A percentile compares a stretch with the other conserved stretches of the same genome.
Evolutionary conservation across 2,113 vertebrate species (phyloP).

Genomic region (Varanus salvator): DNA sequence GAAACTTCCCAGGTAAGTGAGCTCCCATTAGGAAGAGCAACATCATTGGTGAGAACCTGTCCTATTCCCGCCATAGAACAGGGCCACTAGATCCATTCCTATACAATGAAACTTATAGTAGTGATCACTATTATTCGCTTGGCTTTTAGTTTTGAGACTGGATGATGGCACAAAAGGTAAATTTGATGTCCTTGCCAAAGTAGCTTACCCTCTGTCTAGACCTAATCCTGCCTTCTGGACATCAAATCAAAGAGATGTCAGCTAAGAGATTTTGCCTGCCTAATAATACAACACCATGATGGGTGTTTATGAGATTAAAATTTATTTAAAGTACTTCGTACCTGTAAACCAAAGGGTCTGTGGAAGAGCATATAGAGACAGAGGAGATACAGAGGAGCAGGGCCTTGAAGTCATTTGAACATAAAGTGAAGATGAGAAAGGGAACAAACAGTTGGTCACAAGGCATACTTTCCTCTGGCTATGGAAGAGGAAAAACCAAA

Average conservation of each 20-base stretch:
- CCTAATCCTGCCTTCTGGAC: conserved; percentile 43
- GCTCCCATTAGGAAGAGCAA: too few relatives aligned
- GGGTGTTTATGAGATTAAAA: conserved; percentile 17
- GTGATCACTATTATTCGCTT: not conserved
- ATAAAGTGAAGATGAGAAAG: not conserved
- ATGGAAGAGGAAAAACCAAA: not conserved
- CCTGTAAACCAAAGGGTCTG: not conserved
- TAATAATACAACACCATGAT: not conserved
- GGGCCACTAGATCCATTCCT: too few relatives aligned
- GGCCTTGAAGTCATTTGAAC: not conserved
- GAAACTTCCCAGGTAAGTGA: not conserved
- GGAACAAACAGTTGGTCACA: not conserved
- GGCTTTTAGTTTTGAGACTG: not conserved
- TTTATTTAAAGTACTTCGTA: not conserved
- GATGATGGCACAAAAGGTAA: conserved; percentile 29
- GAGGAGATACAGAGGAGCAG: not conserved
- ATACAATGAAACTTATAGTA: not conserved
- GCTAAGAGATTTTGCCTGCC: conserved; percentile 37
- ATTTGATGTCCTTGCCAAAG: conserved; percentile 20
- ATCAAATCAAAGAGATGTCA: conserved; percentile 15
- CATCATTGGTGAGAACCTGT: too few relatives aligned
- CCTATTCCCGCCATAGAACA: too few relatives aligned
- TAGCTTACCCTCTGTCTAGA: conserved; percentile 18
- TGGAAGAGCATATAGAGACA: not conserved
- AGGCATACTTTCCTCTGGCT: not conserved